phyloP scores from a whole-genome alignment of 2,113 vertebrate species.

The Ranitomeya imitator region DNA sequence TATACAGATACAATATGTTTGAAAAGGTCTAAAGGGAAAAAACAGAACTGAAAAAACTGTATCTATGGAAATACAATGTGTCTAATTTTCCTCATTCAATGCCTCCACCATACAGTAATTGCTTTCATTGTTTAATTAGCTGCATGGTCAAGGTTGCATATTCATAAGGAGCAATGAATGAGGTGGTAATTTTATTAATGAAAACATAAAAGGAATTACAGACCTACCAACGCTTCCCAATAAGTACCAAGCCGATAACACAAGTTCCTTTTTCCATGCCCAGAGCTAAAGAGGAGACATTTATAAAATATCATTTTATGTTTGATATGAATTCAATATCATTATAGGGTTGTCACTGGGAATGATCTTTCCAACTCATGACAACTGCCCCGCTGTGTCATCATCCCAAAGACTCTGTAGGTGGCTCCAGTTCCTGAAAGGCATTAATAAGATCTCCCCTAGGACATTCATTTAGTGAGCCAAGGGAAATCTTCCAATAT shows the following conservation, averaged over 20 bases:
- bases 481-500: background rate
- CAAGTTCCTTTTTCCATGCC: background rate
- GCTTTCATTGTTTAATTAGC: constrained; percentile 6
- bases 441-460: background rate
- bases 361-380: background rate
- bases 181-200: background rate
- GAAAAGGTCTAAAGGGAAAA: background rate
- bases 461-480: background rate
- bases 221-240: background rate
- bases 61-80: background rate
- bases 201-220: background rate
- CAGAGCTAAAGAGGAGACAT: background rate
- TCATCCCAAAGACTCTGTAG: background rate
- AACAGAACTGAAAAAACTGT: background rate
- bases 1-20: background rate
- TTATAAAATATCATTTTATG: background rate
- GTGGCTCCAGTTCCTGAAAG: background rate
- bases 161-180: background rate
- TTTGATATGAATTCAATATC: background rate
- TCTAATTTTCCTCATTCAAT: background rate
- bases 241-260: background rate
- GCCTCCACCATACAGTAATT: background rate
- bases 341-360: background rate
- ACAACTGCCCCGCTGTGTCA: background rate
- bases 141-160: background rate